Conservation (phyloP, 2,113 vertebrate species). For the Lampris megalopsis region DNA sequence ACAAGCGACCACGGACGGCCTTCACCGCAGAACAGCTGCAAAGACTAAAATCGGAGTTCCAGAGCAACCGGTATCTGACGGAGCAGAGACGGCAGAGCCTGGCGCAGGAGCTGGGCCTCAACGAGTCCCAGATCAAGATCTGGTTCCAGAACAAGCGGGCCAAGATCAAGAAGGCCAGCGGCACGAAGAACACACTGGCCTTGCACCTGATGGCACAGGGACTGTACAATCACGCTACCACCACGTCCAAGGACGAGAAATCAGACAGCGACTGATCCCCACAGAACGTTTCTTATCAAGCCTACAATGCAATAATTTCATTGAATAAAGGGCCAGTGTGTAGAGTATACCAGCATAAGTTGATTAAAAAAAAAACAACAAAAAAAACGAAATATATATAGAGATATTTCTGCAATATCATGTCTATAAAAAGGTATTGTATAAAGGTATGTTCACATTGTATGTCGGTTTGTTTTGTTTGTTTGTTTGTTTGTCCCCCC, state of each 20-base stretch:
- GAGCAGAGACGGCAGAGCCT: conserved; percentile 92
- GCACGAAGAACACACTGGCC: conserved; percentile 89
- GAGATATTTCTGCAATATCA: conserved; percentile 94
- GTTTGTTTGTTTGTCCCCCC: no score
- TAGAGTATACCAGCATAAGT: conserved; percentile 96
- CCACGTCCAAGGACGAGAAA: conserved; percentile 92
- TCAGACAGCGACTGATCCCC: conserved; percentile 93
- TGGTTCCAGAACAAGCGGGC: conserved; percentile 97
- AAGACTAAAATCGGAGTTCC: conserved; percentile 92
- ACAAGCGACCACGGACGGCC: conserved; percentile 93
- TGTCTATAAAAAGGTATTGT: conserved; percentile 88
- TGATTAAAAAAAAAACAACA: conserved; percentile 76
- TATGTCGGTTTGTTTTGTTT: conserved; percentile 61
- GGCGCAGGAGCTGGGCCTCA: conserved; percentile 92
- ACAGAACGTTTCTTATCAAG: conserved; percentile 70
- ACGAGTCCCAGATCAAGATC: conserved; percentile 96
- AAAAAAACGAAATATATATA: conserved; percentile 67
- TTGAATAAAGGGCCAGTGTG: conserved; percentile 93
- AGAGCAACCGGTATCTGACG: conserved; percentile 92
- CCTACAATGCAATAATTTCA: conserved; percentile 96
- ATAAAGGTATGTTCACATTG: conserved; percentile 87
- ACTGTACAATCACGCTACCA: conserved; percentile 93
- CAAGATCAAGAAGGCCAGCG: conserved; percentile 94
- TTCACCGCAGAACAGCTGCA: conserved; percentile 95
- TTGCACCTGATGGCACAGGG: conserved; percentile 95